phyloP scores from a whole-genome alignment of 2,797 vertebrate genomes.

The Tarsius wallacei region DNA sequence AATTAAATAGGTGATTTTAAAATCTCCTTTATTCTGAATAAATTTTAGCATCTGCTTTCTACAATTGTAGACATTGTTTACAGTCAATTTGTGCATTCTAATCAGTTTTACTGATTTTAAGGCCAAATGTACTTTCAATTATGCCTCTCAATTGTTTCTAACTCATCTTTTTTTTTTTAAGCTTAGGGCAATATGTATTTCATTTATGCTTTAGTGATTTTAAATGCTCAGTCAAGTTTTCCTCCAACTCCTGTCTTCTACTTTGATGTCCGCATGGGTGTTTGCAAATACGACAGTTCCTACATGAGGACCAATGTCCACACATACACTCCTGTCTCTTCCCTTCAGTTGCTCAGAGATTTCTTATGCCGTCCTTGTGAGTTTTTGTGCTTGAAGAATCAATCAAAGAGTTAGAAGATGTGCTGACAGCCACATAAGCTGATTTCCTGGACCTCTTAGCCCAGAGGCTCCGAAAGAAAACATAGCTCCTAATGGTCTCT shows the following conservation, averaged over 20 bases:
- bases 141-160: neutral
- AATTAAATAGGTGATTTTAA: neutral
- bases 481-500: slow-evolving; percentile 53
- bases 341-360: neutral
- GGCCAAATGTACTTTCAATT: neutral
- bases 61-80: neutral
- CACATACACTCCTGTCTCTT: neutral
- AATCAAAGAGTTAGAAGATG: slow-evolving; percentile 5
- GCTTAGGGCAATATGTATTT: neutral
- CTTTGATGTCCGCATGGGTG: neutral
- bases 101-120: slow-evolving; percentile 25
- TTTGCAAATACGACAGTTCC: neutral
- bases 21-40: slow-evolving; percentile 40
- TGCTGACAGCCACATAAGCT: slow-evolving; percentile 34
- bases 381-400: slow-evolving; percentile 53
- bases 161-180: neutral
- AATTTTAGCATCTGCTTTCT: neutral
- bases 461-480: slow-evolving; percentile 51
- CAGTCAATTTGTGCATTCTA: neutral
- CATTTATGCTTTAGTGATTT: neutral
- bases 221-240: neutral
- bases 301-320: neutral
- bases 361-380: neutral
- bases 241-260: neutral
- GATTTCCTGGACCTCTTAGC: slow-evolving; percentile 58